Evolutionary conservation across 37 sponge, comb jelly and placozoan species (phyloP).

Genomic region (Beroe forskalii): DNA sequence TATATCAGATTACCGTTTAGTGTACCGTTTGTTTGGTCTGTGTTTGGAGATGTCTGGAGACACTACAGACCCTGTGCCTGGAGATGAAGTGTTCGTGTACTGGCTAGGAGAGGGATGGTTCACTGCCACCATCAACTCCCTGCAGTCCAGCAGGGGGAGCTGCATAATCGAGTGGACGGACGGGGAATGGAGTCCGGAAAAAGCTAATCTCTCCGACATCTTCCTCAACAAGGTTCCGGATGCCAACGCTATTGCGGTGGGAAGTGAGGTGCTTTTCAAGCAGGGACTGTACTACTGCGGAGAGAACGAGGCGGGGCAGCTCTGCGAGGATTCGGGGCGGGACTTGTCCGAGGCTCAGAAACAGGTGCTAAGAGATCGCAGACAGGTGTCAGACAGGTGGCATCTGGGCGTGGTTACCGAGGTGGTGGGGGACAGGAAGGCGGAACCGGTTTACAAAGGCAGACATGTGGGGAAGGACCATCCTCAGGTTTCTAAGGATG

Average conservation of each 20-base stretch:
- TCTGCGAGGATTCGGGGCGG: neutral
- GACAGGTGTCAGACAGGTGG: conserved; percentile 39
- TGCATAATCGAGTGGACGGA: conserved; percentile 61
- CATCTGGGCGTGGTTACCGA: neutral
- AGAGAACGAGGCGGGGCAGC: neutral
- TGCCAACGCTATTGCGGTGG: neutral
- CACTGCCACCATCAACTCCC: neutral
- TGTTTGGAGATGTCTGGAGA: too few relatives aligned
- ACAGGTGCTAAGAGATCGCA: neutral
- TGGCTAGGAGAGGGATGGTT: conserved; percentile 32
- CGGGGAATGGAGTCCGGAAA: conserved; percentile 28
- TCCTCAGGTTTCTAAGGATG: neutral
- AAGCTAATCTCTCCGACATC: neutral
- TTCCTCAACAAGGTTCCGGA: neutral
- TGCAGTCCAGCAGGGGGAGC: neutral
- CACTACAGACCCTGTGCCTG: neutral
- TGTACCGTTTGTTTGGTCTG: too few relatives aligned
- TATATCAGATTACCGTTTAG: too few relatives aligned
- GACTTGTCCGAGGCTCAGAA: neutral
- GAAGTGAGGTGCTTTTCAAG: conserved; percentile 48
- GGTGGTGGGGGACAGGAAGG: neutral
- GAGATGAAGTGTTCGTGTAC: conserved; percentile 5
- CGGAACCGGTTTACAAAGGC: conserved; percentile 26
- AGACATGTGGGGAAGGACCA: neutral
- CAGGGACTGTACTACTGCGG: conserved; percentile 36